phyloP scores from a whole-genome alignment of 2,888 invertebrate genomes.

The Mythimna pallens region DNA sequence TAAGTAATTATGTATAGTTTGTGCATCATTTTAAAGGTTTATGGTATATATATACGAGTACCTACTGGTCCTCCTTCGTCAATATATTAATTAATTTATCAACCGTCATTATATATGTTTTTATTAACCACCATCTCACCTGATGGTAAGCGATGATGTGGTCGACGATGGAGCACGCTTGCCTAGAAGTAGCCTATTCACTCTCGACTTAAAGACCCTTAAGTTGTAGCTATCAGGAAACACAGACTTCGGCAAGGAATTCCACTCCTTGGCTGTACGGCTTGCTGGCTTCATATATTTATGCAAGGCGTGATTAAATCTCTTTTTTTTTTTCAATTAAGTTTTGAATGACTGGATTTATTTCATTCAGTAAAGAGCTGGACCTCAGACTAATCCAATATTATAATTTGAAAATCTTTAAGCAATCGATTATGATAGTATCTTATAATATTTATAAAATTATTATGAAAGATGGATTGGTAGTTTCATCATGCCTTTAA shows the following conservation, averaged over 20 bases:
- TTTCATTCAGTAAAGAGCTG: not conserved
- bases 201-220: too few species aligned
- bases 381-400: not conserved
- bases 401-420: not conserved
- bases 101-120: too few species aligned
- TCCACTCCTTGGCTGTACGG: too few species aligned
- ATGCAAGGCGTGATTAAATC: not conserved
- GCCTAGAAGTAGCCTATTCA: too few species aligned
- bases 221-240: too few species aligned
- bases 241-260: too few species aligned
- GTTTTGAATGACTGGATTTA: not conserved
- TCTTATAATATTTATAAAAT: not conserved
- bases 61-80: not conserved
- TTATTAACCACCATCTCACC: too few species aligned
- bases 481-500: constrained; percentile 12
- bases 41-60: not conserved
- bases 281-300: too few species aligned
- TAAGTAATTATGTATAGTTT: constrained; percentile 11
- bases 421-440: not conserved
- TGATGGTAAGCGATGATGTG: too few species aligned
- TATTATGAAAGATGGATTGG: not conserved
- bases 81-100: not conserved
- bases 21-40: constrained; percentile 16
- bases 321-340: not conserved
- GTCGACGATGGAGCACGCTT: too few species aligned